Base-by-base conservation (phyloP, 2,888 invertebrate species). In the Cataglyphis cursor region DNA sequence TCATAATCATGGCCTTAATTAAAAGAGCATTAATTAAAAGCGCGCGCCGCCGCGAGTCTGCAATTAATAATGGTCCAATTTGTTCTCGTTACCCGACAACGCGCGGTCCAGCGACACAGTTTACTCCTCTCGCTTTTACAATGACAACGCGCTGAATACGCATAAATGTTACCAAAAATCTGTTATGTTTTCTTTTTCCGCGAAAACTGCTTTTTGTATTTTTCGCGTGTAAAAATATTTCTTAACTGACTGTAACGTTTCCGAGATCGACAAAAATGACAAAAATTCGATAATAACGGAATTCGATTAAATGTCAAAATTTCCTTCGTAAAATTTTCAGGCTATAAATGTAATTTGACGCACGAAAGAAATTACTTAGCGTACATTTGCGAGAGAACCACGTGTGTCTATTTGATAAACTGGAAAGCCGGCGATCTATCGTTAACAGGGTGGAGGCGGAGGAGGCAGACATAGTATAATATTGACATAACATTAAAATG, bases 1-100 rank as follows among this genome's bases (percentile, higher is more conserved):
- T 89, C 87, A 88, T 90, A 89, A 92, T 92, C 90, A 92, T 88
- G 90, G 85, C 88, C 90, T 90, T 93, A 93, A 93, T 93, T 93
- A 91, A 92, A 91, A 91, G 90, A 90, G 88, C 91, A 91, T 92
- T 92, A 91, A 90, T 92, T 91, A 91, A 91, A 93, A 91, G 88
- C 82, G 84, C 85, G 80, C 85, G 84, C 86, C 80, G 73, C 64
- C 70, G 51, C 51, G 87, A 83, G 86, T 88, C 88, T 89, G 88
- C 88, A 92, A 93, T 92, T 93, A 92, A 90, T 91, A 89, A 91
- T 89, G 86, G 88, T 89, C 90, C 89, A 92, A 93, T 92, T 92
- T 92, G 90, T 91, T 91, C 91, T 90, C 91, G 89, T 91, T 92
- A 92, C 89, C 88, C 78, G 82, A 65, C 72, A 68, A 57, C 73